A percentile compares a stretch with the other conserved stretches of the same genome.
These are phyloP conservation scores for Sebastes fasciatus DNA, from an alignment of 2,113 vertebrate species.

Conservation along the genomic window DNA sequence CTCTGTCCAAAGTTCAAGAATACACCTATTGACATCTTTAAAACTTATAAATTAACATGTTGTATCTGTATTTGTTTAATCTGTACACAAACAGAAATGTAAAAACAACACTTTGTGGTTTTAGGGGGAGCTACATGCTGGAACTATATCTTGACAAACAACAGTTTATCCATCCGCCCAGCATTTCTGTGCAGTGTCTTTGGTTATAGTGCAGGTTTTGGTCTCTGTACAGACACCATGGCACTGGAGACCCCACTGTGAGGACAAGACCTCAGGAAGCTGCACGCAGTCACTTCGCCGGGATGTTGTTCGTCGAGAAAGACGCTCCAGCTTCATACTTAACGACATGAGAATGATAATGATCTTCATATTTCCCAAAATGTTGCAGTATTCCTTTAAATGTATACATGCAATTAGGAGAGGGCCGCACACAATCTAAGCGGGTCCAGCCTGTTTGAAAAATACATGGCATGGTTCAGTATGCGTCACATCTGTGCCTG, in stretches of 20 bases:
- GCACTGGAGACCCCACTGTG: not conserved
- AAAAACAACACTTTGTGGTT: not conserved
- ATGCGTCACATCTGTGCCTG: too few species aligned
- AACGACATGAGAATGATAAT: too few species aligned
- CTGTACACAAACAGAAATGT: not conserved
- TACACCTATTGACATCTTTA: not conserved
- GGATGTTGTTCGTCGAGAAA: too few species aligned
- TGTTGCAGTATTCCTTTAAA: too few species aligned
- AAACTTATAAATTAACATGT: too few species aligned
- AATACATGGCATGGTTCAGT: too few species aligned
- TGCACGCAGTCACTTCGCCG: not conserved
- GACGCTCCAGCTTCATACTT: too few species aligned
- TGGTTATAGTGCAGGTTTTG: not conserved
- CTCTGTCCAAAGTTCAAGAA: not conserved
- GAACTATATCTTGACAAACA: not conserved
- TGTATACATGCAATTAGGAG: too few species aligned
- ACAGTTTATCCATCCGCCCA: not conserved
- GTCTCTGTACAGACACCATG: not conserved
- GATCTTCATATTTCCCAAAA: too few species aligned
- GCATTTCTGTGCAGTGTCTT: not conserved
- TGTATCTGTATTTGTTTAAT: not conserved
- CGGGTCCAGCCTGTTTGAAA: too few species aligned
- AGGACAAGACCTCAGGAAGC: not conserved
- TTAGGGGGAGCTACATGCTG: not conserved
- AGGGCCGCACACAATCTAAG: too few species aligned